Percentiles rank a stretch among this genome's conserved stretches.
phyloP scores from a whole-genome alignment of 2,888 invertebrate species.

The Tipula confusa region DNA sequence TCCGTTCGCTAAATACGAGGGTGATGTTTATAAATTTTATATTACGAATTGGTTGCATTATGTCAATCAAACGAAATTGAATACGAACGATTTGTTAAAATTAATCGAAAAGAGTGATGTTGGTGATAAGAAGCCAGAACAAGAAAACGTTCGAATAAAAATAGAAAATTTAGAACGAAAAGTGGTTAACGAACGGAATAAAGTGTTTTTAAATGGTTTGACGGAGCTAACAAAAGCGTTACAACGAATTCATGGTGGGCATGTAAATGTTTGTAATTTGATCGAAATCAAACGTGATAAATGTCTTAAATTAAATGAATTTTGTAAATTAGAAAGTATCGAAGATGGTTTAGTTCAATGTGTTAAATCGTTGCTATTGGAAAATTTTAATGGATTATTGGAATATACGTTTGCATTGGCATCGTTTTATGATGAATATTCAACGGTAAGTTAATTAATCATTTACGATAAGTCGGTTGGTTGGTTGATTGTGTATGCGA shows the following conservation, averaged over 20 bases:
- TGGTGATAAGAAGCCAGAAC: not conserved
- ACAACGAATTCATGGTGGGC: not conserved
- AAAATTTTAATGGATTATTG: constrained; percentile 12
- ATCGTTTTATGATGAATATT: not conserved
- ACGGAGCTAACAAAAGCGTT: not conserved
- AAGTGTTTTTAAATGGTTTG: not conserved
- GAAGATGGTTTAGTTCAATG: not conserved
- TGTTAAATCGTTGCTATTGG: not conserved
- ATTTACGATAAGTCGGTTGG: not conserved
- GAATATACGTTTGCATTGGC: constrained; percentile 20
- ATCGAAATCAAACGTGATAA: not conserved
- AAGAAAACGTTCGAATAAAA: not conserved
- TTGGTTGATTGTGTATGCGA: too few species aligned
- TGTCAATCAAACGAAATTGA: not conserved
- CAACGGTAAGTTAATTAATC: constrained; percentile 25
- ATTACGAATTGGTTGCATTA: not conserved
- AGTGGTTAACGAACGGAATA: not conserved
- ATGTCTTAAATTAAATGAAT: not conserved
- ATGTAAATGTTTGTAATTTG: not conserved
- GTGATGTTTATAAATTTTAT: not conserved
- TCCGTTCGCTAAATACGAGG: not conserved
- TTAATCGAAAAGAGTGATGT: not conserved
- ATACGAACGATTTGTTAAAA: not conserved
- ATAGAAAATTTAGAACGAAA: not conserved
- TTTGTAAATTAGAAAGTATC: constrained; percentile 1